Conservation (phyloP, 2,113 vertebrate species). For the Lophura nycthemera region DNA sequence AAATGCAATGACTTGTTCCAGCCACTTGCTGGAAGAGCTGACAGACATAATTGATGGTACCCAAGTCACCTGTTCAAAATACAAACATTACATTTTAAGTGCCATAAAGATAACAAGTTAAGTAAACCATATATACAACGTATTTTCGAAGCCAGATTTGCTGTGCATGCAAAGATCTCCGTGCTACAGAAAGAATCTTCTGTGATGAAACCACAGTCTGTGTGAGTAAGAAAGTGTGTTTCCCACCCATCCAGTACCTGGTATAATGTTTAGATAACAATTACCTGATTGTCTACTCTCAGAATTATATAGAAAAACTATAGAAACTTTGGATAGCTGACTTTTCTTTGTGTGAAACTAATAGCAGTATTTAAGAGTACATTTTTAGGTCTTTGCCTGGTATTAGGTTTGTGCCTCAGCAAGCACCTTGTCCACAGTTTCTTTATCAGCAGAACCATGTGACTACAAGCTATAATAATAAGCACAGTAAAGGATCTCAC, state of each 20-base stretch:
- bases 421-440: neutral
- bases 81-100: neutral
- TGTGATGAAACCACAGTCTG: neutral
- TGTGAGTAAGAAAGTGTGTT: neutral
- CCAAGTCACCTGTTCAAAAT: neutral
- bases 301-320: neutral
- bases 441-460: neutral
- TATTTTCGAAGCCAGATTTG: neutral
- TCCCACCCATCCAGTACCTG: neutral
- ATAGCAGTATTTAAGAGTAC: neutral
- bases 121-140: neutral
- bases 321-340: neutral
- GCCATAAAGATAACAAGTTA: neutral
- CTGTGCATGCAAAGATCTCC: neutral
- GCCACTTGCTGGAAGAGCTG: neutral
- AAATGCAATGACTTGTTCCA: neutral
- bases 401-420: neutral
- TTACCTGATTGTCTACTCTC: neutral
- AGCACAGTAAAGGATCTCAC: neutral
- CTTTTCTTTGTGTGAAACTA: neutral
- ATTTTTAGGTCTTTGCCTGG: neutral
- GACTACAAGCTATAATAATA: neutral
- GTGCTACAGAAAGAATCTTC: neutral
- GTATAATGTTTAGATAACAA: neutral
- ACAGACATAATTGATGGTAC: neutral